Conservation (phyloP, 53 echinoderm and acorn worm genomes). For the Actinopyga echinites region DNA sequence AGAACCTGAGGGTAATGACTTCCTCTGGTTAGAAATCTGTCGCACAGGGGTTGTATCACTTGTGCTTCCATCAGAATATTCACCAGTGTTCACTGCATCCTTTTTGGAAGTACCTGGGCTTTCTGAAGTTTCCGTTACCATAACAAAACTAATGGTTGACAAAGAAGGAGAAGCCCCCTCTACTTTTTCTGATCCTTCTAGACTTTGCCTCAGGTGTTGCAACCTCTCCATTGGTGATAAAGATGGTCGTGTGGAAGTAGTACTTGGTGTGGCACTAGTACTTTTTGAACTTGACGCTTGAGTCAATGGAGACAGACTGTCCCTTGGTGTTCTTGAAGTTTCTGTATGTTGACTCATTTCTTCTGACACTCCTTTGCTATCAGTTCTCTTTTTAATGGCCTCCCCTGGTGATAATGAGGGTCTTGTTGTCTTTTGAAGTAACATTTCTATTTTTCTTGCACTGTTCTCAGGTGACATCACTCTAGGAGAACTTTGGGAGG, state of each 20-base stretch:
- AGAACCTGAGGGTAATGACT: not conserved
- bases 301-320: not conserved
- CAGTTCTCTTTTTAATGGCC: too few relatives aligned
- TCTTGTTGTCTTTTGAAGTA: too few relatives aligned
- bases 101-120: not conserved
- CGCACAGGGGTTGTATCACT: not conserved
- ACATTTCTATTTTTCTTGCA: too few relatives aligned
- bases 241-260: not conserved
- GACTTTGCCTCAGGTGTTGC: not conserved
- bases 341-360: not conserved
- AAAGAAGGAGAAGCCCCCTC: not conserved
- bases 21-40: too few relatives aligned
- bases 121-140: not conserved
- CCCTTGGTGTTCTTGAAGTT: not conserved
- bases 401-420: too few relatives aligned
- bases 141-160: not conserved
- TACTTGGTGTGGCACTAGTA: not conserved
- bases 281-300: too few relatives aligned
- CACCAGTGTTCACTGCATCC: not conserved
- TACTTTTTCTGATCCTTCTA: not conserved
- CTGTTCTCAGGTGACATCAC: too few relatives aligned
- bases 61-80: not conserved
- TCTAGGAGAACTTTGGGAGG: too few relatives aligned
- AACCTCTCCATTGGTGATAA: conserved; percentile 18
- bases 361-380: not conserved